These are phyloP conservation scores for Microcebus tavaratra DNA, from an alignment of 2,113 vertebrate species.

Conservation along the genomic window DNA sequence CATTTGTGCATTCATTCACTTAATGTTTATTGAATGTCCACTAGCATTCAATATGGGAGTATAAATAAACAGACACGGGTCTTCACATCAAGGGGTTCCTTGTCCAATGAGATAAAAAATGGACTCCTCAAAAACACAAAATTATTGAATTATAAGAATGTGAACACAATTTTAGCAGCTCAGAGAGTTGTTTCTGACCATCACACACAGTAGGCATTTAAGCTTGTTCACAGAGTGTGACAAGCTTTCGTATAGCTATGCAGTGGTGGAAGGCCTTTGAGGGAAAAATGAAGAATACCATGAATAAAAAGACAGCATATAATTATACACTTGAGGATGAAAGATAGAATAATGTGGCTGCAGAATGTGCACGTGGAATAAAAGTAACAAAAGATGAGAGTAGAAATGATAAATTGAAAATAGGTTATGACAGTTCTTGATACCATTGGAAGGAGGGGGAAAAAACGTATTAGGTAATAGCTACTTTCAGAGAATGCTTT, in stretches of 20 bases:
- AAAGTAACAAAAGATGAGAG: neutral
- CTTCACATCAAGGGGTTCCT: neutral
- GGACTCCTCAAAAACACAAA: neutral
- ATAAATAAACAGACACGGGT: neutral
- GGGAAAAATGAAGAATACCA: neutral
- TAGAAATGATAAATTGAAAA: neutral
- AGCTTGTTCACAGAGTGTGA: neutral
- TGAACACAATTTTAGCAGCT: neutral
- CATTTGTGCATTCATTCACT: neutral
- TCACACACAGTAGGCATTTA: neutral
- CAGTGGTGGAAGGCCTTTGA: neutral
- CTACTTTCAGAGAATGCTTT: neutral
- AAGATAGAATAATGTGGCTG: too few species aligned
- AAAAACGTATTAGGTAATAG: neutral
- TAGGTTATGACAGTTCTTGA: neutral
- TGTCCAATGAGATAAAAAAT: neutral
- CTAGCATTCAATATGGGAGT: too few species aligned
- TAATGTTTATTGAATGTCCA: neutral
- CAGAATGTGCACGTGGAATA: rapidly evolving
- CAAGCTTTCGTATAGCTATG: neutral
- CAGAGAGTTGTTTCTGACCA: neutral
- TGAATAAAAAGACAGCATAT: neutral
- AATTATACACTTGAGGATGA: neutral
- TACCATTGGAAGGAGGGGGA: neutral
- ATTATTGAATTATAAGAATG: neutral